Conservation (phyloP, 2,888 invertebrate species). For the Gandaritis pyraliata region DNA sequence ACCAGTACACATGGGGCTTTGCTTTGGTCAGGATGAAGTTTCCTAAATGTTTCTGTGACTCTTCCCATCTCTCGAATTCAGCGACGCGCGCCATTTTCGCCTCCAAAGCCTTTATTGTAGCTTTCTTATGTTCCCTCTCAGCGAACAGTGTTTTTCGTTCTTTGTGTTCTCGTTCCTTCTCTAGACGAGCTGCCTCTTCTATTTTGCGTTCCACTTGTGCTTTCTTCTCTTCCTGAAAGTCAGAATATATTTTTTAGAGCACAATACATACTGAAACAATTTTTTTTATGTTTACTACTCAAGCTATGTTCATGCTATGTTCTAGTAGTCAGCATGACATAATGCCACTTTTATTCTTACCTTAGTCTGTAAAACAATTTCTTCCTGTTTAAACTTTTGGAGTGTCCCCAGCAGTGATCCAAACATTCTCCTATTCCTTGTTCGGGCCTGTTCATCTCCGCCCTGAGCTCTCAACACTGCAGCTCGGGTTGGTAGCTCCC, state of each 20-base stretch:
- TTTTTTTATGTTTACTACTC: background rate
- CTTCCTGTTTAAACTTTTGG: slow-evolving; percentile 97
- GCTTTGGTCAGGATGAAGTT: slow-evolving; percentile 95
- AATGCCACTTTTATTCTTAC: slow-evolving; percentile 42
- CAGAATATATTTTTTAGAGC: background rate
- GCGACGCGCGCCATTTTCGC: slow-evolving; percentile 94
- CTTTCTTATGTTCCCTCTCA: slow-evolving; percentile 93
- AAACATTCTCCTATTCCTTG: slow-evolving; percentile 97
- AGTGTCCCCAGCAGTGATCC: slow-evolving; percentile 97
- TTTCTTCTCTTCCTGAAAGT: slow-evolving; percentile 73
- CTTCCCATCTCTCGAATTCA: slow-evolving; percentile 95
- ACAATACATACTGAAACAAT: background rate
- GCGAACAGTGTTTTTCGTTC: slow-evolving; percentile 94
- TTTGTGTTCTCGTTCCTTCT: slow-evolving; percentile 91
- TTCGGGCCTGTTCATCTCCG: slow-evolving; percentile 91
- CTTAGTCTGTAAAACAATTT: slow-evolving; percentile 94
- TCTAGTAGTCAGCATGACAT: too few species aligned
- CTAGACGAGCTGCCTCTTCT: slow-evolving; percentile 94
- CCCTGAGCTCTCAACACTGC: slow-evolving; percentile 88
- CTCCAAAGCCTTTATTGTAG: slow-evolving; percentile 94
- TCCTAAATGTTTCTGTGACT: slow-evolving; percentile 87
- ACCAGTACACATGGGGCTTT: slow-evolving; percentile 94
- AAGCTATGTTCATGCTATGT: too few species aligned
- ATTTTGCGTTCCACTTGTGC: slow-evolving; percentile 96
- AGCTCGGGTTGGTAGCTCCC: slow-evolving; percentile 91